Conservation (phyloP, 2,113 vertebrate species). For the Dromiciops gliroides region DNA sequence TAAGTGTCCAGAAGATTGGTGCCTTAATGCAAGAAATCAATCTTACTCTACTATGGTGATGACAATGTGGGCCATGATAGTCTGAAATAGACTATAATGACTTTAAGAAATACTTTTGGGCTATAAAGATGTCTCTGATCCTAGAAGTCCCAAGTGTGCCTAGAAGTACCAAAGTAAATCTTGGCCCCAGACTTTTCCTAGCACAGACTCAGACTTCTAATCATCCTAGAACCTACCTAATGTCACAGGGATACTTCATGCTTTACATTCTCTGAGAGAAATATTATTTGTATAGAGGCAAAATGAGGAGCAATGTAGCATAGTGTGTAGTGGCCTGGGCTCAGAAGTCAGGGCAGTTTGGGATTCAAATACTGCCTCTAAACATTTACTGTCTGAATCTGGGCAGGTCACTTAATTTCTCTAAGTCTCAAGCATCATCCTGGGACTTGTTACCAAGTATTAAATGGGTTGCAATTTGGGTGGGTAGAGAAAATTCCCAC, state of each 20-base stretch:
- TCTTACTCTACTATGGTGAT: background rate
- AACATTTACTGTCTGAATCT: background rate
- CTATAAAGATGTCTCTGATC: background rate
- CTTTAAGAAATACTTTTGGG: background rate
- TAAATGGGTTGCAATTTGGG: background rate
- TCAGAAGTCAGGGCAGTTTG: background rate
- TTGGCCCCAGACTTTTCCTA: background rate
- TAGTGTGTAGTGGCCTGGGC: background rate
- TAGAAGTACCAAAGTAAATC: background rate
- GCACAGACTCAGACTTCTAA: background rate
- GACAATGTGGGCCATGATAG: background rate
- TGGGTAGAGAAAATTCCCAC: background rate
- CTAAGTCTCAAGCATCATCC: background rate
- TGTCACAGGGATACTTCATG: background rate
- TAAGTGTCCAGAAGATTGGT: background rate
- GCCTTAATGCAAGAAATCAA: background rate
- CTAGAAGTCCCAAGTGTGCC: background rate
- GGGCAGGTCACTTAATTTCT: background rate
- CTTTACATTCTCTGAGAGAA: background rate
- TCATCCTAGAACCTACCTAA: background rate
- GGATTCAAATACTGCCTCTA: background rate
- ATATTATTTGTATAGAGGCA: background rate
- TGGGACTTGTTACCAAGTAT: background rate
- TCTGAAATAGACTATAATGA: background rate
- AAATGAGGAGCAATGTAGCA: background rate